Conservation (phyloP, 2,797 vertebrate species). For the Acomys russatus region DNA sequence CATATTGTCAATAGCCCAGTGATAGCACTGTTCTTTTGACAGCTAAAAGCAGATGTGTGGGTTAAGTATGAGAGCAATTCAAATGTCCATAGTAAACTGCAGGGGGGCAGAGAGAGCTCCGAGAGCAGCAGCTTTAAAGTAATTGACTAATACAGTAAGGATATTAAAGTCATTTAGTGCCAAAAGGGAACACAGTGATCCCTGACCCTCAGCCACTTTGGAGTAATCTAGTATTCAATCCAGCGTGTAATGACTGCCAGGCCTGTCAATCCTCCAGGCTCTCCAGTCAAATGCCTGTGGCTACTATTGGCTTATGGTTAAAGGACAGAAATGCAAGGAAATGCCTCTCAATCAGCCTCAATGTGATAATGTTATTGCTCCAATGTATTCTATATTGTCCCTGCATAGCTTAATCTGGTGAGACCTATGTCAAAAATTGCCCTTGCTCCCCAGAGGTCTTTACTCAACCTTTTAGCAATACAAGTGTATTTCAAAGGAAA, state of each 20-base stretch:
- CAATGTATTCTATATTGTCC: slow-evolving; percentile 92
- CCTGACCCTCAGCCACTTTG: slow-evolving; percentile 99
- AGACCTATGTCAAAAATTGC: slow-evolving; percentile 92
- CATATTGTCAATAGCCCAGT: slow-evolving; percentile 89
- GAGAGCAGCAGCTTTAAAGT: slow-evolving; percentile 96
- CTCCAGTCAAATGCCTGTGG: slow-evolving; percentile 94
- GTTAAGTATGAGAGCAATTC: slow-evolving; percentile 93
- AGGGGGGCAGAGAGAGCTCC: slow-evolving; percentile 91
- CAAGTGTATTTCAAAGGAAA: slow-evolving; percentile 90
- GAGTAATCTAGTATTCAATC: slow-evolving; percentile 99
- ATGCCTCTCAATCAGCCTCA: slow-evolving; percentile 92
- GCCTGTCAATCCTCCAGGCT: slow-evolving; percentile 99
- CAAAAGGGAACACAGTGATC: slow-evolving; percentile 99
- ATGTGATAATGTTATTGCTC: slow-evolving; percentile 93
- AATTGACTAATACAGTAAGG: slow-evolving; percentile 99
- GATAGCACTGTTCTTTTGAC: slow-evolving; percentile 90
- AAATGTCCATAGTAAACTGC: slow-evolving; percentile 93
- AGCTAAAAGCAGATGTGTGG: slow-evolving; percentile 92
- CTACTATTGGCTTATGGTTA: slow-evolving; percentile 93
- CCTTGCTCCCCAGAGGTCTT: slow-evolving; percentile 91
- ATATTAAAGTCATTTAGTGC: slow-evolving; percentile 99
- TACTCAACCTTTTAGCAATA: slow-evolving; percentile 90
- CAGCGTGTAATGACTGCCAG: slow-evolving; percentile 99
- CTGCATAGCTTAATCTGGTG: slow-evolving; percentile 92
- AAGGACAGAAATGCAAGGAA: slow-evolving; percentile 92